Evolutionary conservation across 2,113 vertebrate species (phyloP), one percentile per base, ranked within the genome.

Genomic region (Austrofundulus limnaeus): DNA sequence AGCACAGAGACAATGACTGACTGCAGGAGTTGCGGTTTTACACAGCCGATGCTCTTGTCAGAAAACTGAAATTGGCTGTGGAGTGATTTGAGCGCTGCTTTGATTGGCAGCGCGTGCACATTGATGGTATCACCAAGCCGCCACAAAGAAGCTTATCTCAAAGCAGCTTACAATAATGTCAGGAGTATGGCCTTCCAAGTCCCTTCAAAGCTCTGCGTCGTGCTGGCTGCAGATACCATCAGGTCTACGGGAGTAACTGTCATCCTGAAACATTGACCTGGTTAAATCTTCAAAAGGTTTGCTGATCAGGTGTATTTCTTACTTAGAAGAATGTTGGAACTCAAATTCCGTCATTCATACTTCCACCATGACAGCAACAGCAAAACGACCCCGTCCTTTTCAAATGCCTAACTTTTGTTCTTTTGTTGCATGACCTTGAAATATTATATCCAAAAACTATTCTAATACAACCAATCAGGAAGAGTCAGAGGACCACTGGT

Each of bases 131-230:
- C 80, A 73, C 19, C 1, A 75, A 72, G 41, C 80, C 7, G 38
- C 57, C 68, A 83, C 84, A 76, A 80, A 86, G 80, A 84, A 60
- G 75, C 78, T 88, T 83, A 78, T 80, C 76, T 66, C 9, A 60
- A 83, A 85, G 80, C 45, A 38, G 72, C 75, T 81, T 76, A 72
- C 61, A 69, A 9, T 79, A 47, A 83, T 62, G 79, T 77, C 31
- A 74, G 76, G 57, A 80, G 49, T 57, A 52, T 51, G 76, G 77
- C 77, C 71, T 28, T 28, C 52, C 39, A 70, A 16, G 48, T 54
- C 48, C 28, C 57, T 60, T 59, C 31, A 55, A 61, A 42, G 51
- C 62, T 54, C 54, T 3, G 49, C n/a, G 48, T 54, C 45, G 16
- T 2, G 43, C 39, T 34, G 60, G 49, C 66, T 53, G 55, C 0